phyloP scores from a whole-genome alignment of 2,797 vertebrate species.

The Artibeus jamaicensis region DNA sequence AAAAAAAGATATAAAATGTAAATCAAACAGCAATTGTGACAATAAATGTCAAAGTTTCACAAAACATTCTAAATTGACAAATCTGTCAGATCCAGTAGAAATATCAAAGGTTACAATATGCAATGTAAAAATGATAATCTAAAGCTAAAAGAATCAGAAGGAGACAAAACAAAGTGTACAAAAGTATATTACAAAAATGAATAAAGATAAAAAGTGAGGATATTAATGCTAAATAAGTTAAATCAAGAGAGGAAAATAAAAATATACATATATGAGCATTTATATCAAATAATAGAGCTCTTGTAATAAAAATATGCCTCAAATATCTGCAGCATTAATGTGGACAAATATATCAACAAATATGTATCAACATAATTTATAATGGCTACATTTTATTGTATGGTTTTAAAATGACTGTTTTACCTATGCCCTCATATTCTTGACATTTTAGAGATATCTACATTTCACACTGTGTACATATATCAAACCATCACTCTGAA shows the following conservation, averaged over 20 bases:
- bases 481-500: neutral
- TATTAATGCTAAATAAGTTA: neutral
- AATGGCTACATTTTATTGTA: neutral
- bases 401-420: neutral
- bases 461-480: neutral
- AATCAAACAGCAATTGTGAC: neutral
- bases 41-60: conserved; percentile 29
- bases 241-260: neutral
- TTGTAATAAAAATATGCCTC: neutral
- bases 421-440: neutral
- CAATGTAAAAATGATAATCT: neutral
- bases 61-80: neutral
- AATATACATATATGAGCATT: neutral
- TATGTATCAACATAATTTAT: neutral
- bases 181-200: neutral
- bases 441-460: neutral
- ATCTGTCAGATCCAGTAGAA: neutral
- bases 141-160: neutral
- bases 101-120: conserved; percentile 7
- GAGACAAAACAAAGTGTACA: neutral
- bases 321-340: neutral
- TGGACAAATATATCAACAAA: neutral
- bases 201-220: neutral
- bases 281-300: neutral
- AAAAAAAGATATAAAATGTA: conserved; percentile 31